Evolutionary conservation across 1,140 invertebrate species (phyloP), one percentile per base, ranked within the genome.

Genomic region (Hyposmocoma kahamanoa): DNA sequence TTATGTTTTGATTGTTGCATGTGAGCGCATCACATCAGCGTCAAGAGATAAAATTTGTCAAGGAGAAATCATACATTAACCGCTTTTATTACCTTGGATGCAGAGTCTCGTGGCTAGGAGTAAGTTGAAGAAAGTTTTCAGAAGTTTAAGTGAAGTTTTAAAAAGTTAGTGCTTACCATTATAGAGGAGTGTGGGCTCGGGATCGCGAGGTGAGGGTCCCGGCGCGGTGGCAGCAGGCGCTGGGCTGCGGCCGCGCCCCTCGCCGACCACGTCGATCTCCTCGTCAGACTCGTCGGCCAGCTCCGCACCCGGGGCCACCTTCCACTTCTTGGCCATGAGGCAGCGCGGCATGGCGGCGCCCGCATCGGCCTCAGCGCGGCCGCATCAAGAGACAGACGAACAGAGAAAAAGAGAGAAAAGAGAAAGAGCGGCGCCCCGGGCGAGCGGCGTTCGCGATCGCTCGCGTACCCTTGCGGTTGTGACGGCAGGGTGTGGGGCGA

Each of bases 261-360:
- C 80, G 47, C 80, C 81, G 47, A 94, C 94, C 64, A 94, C 93
- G 88, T 94, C 93, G 85, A 94, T 94, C 81, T 94, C 92, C 86
- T 94, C 93, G 47, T 95, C 93, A 53, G 94, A 92, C 50, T 92
- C 90, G 56, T 91, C 90, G 53, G 87, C 87, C 61, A 92, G 89
- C 74, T 92, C 91, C 68, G 90, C 90, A 91, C 92, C 92, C 59
- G 92, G 91, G 87, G 93, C 93, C 63, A 90, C 92, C 90, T 95
- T 95, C 93, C 94, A 95, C 88, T 96, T 95, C 86, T 95, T 95
- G 64, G 94, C 94, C 93, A 96, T 95, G 69, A 95, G 90, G 88
- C 93, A 95, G 75, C 93, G 92, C 84, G 93, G 93, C 93, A 95
- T 95, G 72, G 81, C 87, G 86, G 80, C 69, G 76, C 82, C 80